Evolutionary conservation across 2,888 invertebrate genomes (phyloP), one percentile per base, ranked within the genome.

Genomic region (Pachycephus smyrnensis): DNA sequence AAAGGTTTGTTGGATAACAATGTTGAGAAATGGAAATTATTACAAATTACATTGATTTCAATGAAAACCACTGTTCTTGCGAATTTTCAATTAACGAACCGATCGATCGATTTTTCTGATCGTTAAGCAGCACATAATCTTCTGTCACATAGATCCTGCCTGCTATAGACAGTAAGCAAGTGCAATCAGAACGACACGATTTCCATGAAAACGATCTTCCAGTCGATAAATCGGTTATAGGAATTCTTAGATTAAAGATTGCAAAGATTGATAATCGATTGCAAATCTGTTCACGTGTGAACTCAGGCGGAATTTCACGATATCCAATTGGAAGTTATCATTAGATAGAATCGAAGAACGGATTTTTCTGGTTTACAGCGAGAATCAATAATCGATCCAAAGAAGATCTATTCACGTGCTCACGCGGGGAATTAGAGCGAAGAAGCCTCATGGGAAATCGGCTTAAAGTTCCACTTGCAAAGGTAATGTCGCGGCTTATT

Each of bases 371-470:
- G 9, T 55, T 55, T 23, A 55, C 6, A 55, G 9, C 9, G 9
- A 55, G 55, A 55, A 55, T 9, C 80, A 79, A 82, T 82, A 79
- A 83, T 80, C 82, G 80, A 83, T 82, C 78, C 23, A 23, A 55
- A 23, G 76, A 73, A 79, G 75, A 74, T 69, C 73, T 75, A 76
- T 82, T 87, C 86, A 86, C 86, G 86, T 83, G 84, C 30, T 73
- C 73, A 37, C 35, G 32, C 69, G 82, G 75, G 80, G 85, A 88
- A 88, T 88, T 87, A 88, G 88, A 88, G 86, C 88, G 83, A 86
- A 84, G 86, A 86, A 84, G 82, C 82, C 82, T 85, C 86, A 83
- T 84, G 83, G 83, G 86, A 88, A 89, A 89, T 88, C 83, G 85
- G 86, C 85, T 87, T 86, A 87, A 83, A 82, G 83, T 81, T 83